A percentile compares a stretch with the other conserved stretches of the same genome.
phyloP scores from a whole-genome alignment of 2,797 vertebrate genomes.

The Hipposideros larvatus region DNA sequence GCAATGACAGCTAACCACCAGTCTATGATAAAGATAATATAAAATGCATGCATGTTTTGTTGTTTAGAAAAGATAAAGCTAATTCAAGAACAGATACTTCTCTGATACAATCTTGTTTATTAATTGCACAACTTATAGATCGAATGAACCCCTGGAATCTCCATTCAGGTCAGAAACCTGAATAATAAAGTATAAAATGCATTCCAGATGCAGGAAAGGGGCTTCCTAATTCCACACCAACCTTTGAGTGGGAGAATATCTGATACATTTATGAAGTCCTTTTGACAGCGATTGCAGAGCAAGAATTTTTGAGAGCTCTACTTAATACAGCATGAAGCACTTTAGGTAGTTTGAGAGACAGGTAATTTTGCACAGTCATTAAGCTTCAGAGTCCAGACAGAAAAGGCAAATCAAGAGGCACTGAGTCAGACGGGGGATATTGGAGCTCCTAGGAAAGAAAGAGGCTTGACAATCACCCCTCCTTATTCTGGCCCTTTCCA shows the following conservation, averaged over 20 bases:
- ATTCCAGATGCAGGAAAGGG: background rate
- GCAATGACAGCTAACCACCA: background rate
- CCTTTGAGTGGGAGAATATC: background rate
- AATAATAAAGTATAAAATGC: background rate
- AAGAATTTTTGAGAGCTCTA: background rate
- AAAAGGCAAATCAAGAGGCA: background rate
- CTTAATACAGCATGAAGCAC: background rate
- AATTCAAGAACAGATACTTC: background rate
- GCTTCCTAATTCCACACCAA: background rate
- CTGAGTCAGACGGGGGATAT: background rate
- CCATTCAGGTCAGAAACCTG: background rate
- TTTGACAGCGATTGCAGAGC: background rate
- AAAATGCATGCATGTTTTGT: background rate
- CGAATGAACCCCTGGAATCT: background rate
- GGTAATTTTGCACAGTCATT: background rate
- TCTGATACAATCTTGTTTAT: background rate
- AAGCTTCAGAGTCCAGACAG: background rate
- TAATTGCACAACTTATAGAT: background rate
- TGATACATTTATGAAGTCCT: background rate
- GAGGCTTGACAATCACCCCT: accelerated
- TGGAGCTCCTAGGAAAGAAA: background rate
- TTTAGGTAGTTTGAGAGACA: background rate
- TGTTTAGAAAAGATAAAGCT: background rate
- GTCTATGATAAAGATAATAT: background rate
- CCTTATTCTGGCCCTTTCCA: background rate